These are phyloP conservation scores for Macrophya annulata DNA, from an alignment of 2,888 invertebrate species.

Conservation along the genomic window DNA sequence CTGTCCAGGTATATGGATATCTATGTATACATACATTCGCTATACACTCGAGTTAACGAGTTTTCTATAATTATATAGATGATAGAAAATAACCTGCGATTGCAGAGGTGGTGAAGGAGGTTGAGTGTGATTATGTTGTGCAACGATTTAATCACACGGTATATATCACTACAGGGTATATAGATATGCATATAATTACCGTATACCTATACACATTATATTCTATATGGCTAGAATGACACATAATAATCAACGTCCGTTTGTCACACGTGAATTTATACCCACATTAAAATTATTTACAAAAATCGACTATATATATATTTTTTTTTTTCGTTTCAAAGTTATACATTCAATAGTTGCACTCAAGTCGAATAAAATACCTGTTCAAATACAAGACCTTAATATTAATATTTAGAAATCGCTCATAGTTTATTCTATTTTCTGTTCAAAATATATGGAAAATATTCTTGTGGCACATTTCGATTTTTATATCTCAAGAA, in stretches of 20 bases:
- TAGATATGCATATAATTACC: neutral
- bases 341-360: no score
- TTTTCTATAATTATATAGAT: slow-evolving; percentile 19
- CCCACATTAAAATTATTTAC: neutral
- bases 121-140: slow-evolving; percentile 1
- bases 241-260: neutral
- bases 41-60: neutral
- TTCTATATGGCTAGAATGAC: neutral
- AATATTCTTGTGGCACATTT: no score
- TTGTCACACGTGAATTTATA: neutral
- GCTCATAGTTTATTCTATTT: no score
- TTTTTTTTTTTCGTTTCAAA: no score
- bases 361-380: no score
- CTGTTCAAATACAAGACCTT: no score
- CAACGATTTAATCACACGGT: slow-evolving; percentile 26
- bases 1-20: neutral
- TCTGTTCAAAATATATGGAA: no score
- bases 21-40: neutral
- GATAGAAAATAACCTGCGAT: slow-evolving; percentile 13
- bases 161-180: neutral
- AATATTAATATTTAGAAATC: no score
- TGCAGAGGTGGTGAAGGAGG: neutral
- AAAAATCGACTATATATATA: no score
- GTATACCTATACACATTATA: neutral
- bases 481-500: no score